These are phyloP conservation scores for Chaetura pelagica DNA, from an alignment of 2,113 vertebrate genomes.

Conservation along the genomic window DNA sequence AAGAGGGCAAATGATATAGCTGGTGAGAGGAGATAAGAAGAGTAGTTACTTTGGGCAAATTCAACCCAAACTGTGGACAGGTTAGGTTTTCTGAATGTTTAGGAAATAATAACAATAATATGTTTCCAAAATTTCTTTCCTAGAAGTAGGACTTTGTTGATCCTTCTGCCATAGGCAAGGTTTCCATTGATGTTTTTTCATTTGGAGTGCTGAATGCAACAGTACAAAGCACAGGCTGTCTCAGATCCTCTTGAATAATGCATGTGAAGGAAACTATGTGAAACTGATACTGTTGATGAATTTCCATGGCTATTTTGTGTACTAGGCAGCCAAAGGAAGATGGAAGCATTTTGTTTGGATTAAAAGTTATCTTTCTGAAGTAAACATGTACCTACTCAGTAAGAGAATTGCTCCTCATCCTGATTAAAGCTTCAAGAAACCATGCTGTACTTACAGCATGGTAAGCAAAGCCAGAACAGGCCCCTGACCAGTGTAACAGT, in stretches of 20 bases:
- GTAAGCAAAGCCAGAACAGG: neutral
- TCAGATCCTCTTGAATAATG: slow-evolving; percentile 75
- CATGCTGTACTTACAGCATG: neutral
- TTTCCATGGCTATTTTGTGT: slow-evolving; percentile 38
- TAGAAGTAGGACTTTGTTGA: neutral
- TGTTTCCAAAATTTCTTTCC: neutral
- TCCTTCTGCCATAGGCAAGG: neutral
- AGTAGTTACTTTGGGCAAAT: neutral
- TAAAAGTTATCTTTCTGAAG: neutral
- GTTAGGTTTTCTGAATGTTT: neutral
- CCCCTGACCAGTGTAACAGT: neutral
- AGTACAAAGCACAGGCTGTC: slow-evolving; percentile 33
- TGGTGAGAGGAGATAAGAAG: neutral
- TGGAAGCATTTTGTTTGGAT: slow-evolving; percentile 26
- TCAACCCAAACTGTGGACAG: neutral
- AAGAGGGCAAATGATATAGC: neutral
- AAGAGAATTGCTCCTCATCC: neutral
- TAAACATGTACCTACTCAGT: neutral
- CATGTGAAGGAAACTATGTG: slow-evolving; percentile 64
- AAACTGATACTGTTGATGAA: slow-evolving; percentile 61
- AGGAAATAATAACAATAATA: neutral
- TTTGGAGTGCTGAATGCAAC: slow-evolving; percentile 46
- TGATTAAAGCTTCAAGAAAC: neutral
- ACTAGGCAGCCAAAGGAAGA: slow-evolving; percentile 19
- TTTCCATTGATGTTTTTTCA: slow-evolving; percentile 41